Base-by-base conservation (phyloP, 1,140 invertebrate genomes). In the Polyergus mexicanus region DNA sequence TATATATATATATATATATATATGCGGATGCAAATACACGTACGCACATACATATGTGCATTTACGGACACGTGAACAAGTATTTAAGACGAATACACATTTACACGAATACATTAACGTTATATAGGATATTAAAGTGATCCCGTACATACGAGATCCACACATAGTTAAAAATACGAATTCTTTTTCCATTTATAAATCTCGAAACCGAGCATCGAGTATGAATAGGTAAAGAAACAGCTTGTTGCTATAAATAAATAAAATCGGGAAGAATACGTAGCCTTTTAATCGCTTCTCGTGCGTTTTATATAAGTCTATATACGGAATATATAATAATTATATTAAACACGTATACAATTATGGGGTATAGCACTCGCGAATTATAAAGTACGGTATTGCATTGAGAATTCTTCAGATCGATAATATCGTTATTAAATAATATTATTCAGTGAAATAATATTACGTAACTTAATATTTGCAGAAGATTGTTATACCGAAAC, bases 301-400 rank as follows among this genome's bases (percentile, higher is more conserved):
- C 90, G 85, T 92, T 92, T 92, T 92, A 90, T 91, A 92, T 91
- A 88, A 91, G 85, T 90, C 78, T 89, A 89, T 89, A 90, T 87
- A 86, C 71, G 47, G 60, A 88, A 90, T 85, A 90, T 85, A 89
- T 74, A 86, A 83, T 85, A 51, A 51, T 51, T 51, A 51, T 75
- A 80, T 80, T 78, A 51, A 84, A 84, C 76, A 89, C 56, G 69
- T 87, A 80, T 90, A 88, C 71, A 74, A 56, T 89, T 86, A 86
- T 78, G 71, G 84, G 54, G 41, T 78, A 74, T 86, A 47, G 84
- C 88, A 89, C 66, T 89, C 78, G 77, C 77, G 84, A 58, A 41
- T 83, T 51, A 69, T 66, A 25, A 81, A 58, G 16, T 41, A 35
- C 56, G 51, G 25, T 58, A 51, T 44, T 41, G 47, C 54, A 54